Evolutionary conservation across 2,888 invertebrate genomes (phyloP), one percentile per base, ranked within the genome.

Genomic region (Microchrysa polita): DNA sequence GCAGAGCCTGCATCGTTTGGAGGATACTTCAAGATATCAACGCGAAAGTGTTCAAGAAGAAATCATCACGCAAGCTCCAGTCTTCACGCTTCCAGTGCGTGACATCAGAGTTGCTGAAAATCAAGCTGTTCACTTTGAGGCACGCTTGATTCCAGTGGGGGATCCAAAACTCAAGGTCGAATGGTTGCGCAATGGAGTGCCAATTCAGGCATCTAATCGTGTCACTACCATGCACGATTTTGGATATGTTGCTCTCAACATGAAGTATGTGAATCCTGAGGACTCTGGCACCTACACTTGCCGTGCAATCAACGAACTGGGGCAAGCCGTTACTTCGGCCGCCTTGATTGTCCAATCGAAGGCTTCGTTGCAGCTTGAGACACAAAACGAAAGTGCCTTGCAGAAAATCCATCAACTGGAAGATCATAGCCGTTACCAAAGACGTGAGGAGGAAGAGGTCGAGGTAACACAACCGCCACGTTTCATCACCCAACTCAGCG

Each of bases 201-300:
- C 95, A 34, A 92, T 97, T 79, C 90, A 93, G 88, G 95, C 95
- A 92, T 92, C 95, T n/a, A 95, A 95, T 82, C 93, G 95, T 75
- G 88, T 94, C 40, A 94, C 94, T 57, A 96, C 97, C 10, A 95
- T 97, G 92, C 96, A 98, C 82, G 98, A 99, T 83, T 98, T 98
- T 83, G 98, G 98, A 65, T 98, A 97, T 83, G 98, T 98, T 27
- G 96, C 97, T 52, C 87, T 96, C 18, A 96, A 96, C 80, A 93
- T 96, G 93, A 95, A 95, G 82, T 95, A 95, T 80, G 95, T 95
- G 0, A 94, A 94, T 81, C 96, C 97, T 22, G 96, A 96, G 85
- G 98, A 98, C 86, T 95, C 96, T 1, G 98, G 98, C 60, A 95
- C 96, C 52, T 98, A 98, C 84, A 97, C 97, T 1, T 96, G 97